Conservation (phyloP, 2,113 vertebrate genomes). For the Triplophysa rosa region DNA sequence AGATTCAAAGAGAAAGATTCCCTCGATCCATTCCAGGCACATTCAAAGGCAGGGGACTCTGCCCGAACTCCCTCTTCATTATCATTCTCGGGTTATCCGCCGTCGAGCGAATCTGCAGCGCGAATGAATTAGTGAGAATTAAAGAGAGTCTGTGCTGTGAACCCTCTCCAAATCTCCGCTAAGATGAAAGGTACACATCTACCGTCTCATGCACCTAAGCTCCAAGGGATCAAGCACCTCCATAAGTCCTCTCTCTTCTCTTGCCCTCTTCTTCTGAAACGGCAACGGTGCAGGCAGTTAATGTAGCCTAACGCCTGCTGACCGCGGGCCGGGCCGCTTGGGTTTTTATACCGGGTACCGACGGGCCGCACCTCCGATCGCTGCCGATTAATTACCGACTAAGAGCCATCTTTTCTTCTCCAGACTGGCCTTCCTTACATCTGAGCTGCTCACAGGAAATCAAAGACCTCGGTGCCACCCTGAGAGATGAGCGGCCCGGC, state of each 20-base stretch:
- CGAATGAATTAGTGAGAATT: constrained; percentile 99
- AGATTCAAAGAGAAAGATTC: constrained; percentile 89
- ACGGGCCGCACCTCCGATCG: constrained; percentile 80
- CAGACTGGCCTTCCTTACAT: constrained; percentile 75
- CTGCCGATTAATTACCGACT: constrained; percentile 90
- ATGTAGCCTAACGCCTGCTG: constrained; percentile 91
- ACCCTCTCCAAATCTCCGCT: constrained; percentile 95
- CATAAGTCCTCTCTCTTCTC: constrained; percentile 65
- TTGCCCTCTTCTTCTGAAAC: constrained; percentile 55
- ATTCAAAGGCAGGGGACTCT: constrained; percentile 94
- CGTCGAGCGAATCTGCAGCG: constrained; percentile 96
- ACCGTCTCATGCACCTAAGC: constrained; percentile 82
- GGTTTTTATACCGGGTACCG: constrained; percentile 75
- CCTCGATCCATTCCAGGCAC: constrained; percentile 93
- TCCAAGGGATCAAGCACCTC: constrained; percentile 77
- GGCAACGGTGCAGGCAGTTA: constrained; percentile 84
- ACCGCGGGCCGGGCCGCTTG: constrained; percentile 87
- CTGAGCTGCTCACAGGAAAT: constrained; percentile 75
- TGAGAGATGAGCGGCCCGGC: constrained; percentile 53
- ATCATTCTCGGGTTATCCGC: constrained; percentile 97
- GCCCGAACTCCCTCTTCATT: constrained; percentile 88
- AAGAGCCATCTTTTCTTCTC: constrained; percentile 61
- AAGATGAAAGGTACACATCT: constrained; percentile 94
- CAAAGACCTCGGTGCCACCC: constrained; percentile 75
- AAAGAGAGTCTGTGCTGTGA: constrained; percentile 94